These are phyloP conservation scores for Colinus virginianus DNA, from an alignment of 2,113 vertebrate genomes.

Conservation along the genomic window DNA sequence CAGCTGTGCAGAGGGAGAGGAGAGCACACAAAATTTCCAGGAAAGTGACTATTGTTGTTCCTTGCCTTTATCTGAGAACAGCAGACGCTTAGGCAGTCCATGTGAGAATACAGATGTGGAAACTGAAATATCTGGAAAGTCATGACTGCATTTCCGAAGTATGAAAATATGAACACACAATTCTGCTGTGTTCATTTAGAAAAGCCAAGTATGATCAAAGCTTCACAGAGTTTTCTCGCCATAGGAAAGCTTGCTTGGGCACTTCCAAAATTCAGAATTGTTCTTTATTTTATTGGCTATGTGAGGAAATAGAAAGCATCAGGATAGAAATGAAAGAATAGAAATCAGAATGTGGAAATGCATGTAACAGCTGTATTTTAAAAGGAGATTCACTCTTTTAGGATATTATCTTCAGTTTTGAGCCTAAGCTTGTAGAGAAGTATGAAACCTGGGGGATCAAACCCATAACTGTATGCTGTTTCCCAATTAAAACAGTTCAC, in stretches of 20 bases:
- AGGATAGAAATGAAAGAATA: not conserved
- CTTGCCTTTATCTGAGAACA: not conserved
- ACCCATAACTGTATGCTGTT: not conserved
- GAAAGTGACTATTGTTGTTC: not conserved
- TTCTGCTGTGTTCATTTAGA: not conserved
- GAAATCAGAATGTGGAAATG: not conserved
- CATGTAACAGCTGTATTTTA: not conserved
- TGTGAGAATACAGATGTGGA: not conserved
- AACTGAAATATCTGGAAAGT: not conserved
- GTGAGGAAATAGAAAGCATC: not conserved
- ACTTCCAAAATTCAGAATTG: slow-evolving; percentile 2
- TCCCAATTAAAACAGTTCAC: not conserved
- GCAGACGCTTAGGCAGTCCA: not conserved
- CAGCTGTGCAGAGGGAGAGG: not conserved
- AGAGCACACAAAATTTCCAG: not conserved
- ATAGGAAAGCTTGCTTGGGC: not conserved
- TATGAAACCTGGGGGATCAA: not conserved
- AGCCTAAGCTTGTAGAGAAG: not conserved
- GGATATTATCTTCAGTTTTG: not conserved
- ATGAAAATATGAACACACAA: not conserved
- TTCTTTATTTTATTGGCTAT: not conserved
- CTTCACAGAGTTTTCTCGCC: not conserved
- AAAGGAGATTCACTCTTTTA: not conserved
- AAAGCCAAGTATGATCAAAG: not conserved
- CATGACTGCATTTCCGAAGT: not conserved